Conservation (phyloP, 2,797 vertebrate species). For the Peromyscus melanophrys region DNA sequence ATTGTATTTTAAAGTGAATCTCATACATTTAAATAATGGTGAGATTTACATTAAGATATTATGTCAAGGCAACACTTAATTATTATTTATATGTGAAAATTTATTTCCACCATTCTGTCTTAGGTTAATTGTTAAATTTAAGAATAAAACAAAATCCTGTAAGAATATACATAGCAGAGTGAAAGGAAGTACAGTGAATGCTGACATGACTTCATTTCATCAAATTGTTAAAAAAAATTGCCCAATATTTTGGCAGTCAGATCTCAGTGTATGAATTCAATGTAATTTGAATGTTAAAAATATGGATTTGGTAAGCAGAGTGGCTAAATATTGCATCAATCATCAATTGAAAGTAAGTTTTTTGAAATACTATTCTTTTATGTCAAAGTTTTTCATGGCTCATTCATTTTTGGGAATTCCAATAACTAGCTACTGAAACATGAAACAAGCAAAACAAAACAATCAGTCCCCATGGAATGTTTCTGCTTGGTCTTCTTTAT, state of each 20-base stretch:
- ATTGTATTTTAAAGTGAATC: slow-evolving; percentile 12
- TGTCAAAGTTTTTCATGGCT: not conserved
- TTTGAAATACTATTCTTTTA: not conserved
- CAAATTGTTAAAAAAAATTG: not conserved
- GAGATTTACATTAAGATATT: not conserved
- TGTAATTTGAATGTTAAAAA: not conserved
- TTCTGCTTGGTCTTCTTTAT: not conserved
- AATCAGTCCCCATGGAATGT: fast-evolving
- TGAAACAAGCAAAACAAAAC: not conserved
- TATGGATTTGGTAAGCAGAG: not conserved
- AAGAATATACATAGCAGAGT: not conserved
- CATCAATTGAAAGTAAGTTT: not conserved
- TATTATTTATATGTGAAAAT: slow-evolving; percentile 19
- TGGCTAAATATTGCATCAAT: not conserved
- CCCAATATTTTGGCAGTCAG: not conserved
- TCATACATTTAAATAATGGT: not conserved
- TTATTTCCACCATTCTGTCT: not conserved
- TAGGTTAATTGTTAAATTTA: slow-evolving; percentile 30
- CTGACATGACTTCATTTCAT: not conserved
- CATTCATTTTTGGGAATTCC: not conserved
- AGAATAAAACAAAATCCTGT: slow-evolving; percentile 8
- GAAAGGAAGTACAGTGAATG: not conserved
- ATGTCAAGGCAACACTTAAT: not conserved
- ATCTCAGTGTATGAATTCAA: not conserved
- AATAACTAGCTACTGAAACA: not conserved